Conservation (phyloP, 2,797 vertebrate species). For the Microctenopoma stevenorrisi region DNA sequence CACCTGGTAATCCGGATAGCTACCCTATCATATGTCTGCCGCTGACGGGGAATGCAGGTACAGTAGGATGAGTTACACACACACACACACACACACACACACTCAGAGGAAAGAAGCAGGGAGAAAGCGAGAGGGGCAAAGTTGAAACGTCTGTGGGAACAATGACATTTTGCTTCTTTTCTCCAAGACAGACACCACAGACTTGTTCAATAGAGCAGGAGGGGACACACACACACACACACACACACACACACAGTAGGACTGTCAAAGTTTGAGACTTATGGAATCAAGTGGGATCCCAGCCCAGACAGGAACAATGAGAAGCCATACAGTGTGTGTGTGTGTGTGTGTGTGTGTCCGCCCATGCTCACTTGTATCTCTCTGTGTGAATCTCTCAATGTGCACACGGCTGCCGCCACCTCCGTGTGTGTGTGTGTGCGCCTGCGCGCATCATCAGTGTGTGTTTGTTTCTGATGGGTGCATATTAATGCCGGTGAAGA, state of each 20-base stretch:
- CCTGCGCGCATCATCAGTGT: conserved; percentile 38
- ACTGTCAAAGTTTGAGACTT: conserved; percentile 73
- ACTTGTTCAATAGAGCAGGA: conserved; percentile 73
- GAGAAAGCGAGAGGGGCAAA: conserved; percentile 76
- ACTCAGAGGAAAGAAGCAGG: conserved; percentile 49
- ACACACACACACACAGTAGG: conserved; percentile 57
- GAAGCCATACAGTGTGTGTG: conserved; percentile 45
- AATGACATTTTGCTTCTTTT: conserved; percentile 77
- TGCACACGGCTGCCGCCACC: conserved; percentile 12
- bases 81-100: conserved; percentile 27
- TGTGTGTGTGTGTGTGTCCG: conserved; percentile 21
- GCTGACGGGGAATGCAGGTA: conserved; percentile 69
- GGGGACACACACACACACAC: conserved; percentile 38
- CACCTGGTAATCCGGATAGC: conserved; percentile 69
- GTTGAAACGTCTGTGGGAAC: conserved; percentile 80
- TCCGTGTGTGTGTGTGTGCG: conserved; percentile 23
- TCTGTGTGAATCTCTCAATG: conserved; percentile 16
- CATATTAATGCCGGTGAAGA: conserved; percentile 71
- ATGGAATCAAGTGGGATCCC: conserved; percentile 76
- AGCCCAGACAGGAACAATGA: conserved; percentile 75
- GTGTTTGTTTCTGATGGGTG: conserved; percentile 67
- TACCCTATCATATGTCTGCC: conserved; percentile 63
- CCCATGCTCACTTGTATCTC: conserved; percentile 49
- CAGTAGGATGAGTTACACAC: conserved; percentile 69
- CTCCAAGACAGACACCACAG: conserved; percentile 74